A percentile compares a stretch with the other conserved stretches of the same genome.
Conservation (phyloP, 2,888 invertebrate genomes). For the Agrotis segetum region DNA sequence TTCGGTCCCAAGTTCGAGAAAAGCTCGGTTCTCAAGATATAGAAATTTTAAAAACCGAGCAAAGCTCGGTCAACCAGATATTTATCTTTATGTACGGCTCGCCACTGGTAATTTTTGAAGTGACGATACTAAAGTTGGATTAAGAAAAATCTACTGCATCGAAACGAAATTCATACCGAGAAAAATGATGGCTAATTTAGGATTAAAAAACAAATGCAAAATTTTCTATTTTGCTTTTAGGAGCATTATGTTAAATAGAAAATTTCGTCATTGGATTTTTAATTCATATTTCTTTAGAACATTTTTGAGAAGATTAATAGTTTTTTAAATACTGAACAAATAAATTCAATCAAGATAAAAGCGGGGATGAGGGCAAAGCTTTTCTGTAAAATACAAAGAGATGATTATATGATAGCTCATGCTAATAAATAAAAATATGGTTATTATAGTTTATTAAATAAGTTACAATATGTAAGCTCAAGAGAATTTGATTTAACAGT, state of each 20-base stretch:
- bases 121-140: background rate
- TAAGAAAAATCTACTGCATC: background rate
- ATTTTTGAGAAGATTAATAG: conserved; percentile 38
- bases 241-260: conserved; percentile 34
- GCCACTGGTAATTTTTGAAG: too few species aligned
- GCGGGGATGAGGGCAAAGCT: conserved; percentile 71
- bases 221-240: conserved; percentile 7
- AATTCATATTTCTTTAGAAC: background rate
- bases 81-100: too few species aligned
- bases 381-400: conserved; percentile 67
- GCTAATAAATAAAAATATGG: conserved; percentile 35
- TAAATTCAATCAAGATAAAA: conserved; percentile 57
- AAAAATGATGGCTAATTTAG: too few species aligned
- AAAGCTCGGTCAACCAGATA: too few species aligned
- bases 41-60: too few species aligned
- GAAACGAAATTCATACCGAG: background rate
- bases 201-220: conserved; percentile 3
- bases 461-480: conserved; percentile 37
- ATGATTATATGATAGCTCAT: conserved; percentile 59
- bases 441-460: conserved; percentile 15
- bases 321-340: conserved; percentile 37
- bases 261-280: conserved; percentile 7
- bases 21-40: too few species aligned
- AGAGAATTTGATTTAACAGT: background rate
- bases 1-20: too few species aligned